Evolutionary conservation across 2,888 invertebrate species (phyloP).

Genomic region (Lasius fuliginosus): DNA sequence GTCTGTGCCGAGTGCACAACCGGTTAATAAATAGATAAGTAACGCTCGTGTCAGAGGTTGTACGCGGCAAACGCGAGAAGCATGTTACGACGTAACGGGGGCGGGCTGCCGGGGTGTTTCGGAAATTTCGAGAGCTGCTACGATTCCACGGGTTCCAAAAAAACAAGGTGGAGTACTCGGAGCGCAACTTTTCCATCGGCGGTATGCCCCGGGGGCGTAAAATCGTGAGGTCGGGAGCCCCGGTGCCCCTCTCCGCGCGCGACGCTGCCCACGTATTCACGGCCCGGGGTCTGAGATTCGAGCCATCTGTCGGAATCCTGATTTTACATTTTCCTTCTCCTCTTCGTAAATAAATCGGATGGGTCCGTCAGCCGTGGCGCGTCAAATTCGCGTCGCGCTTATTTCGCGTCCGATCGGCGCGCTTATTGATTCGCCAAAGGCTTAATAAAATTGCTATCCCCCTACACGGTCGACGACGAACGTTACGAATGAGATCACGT

Average conservation of each 20-base stretch:
- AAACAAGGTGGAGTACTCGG: slow-evolving; percentile 84
- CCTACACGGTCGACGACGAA: slow-evolving; percentile 10
- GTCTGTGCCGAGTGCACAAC: neutral
- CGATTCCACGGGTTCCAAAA: slow-evolving; percentile 78
- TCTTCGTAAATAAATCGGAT: slow-evolving; percentile 76
- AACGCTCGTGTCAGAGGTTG: slow-evolving; percentile 16
- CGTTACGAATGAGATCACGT: slow-evolving; percentile 12
- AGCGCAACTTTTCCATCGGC: slow-evolving; percentile 86
- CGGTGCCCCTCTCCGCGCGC: neutral
- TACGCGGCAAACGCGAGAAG: slow-evolving; percentile 64
- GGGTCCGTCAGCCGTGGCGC: slow-evolving; percentile 49
- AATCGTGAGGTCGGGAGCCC: slow-evolving; percentile 83
- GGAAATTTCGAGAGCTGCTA: slow-evolving; percentile 60
- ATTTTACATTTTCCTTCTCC: slow-evolving; percentile 81
- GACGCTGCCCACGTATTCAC: slow-evolving; percentile 74
- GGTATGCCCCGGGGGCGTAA: slow-evolving; percentile 82
- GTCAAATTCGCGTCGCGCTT: slow-evolving; percentile 31
- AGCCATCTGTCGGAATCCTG: slow-evolving; percentile 85
- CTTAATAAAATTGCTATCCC: slow-evolving; percentile 24
- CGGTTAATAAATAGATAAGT: slow-evolving; percentile 44
- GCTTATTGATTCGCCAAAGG: slow-evolving; percentile 45
- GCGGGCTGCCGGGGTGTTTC: slow-evolving; percentile 64
- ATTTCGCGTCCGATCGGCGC: slow-evolving; percentile 21
- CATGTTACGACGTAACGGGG: slow-evolving; percentile 66
- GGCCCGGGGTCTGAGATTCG: slow-evolving; percentile 84